These are phyloP conservation scores for Thyatira batis DNA, from an alignment of 2,888 invertebrate genomes.

Conservation along the genomic window DNA sequence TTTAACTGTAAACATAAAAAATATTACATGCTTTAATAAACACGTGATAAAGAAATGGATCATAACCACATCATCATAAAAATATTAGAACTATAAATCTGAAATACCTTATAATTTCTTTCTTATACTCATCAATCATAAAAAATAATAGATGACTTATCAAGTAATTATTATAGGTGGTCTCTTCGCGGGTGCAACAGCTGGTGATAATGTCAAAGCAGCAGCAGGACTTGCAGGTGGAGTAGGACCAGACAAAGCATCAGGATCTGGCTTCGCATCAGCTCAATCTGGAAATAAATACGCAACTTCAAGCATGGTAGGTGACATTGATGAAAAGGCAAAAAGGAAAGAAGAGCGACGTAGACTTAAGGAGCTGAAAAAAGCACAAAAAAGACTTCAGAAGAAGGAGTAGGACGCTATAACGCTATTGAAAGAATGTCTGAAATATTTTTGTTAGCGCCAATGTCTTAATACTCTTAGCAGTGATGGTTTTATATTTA, in stretches of 20 bases:
- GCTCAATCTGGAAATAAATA: constrained; percentile 63
- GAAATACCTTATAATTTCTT: no score
- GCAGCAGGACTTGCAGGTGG: constrained; percentile 78
- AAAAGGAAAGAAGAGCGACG: constrained; percentile 54
- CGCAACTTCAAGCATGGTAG: constrained; percentile 65
- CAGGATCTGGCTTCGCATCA: constrained; percentile 65
- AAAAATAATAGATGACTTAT: no score
- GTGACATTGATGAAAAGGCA: constrained; percentile 46
- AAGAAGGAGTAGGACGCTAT: constrained; percentile 11
- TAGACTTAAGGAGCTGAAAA: constrained; percentile 41
- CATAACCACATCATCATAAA: no score
- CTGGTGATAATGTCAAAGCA: constrained; percentile 79
- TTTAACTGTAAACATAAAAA: no score
- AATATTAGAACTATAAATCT: no score
- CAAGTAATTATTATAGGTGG: constrained; percentile 54
- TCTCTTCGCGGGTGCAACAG: constrained; percentile 83
- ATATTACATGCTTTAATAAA: no score
- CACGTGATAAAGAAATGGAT: no score
- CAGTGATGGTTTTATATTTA: constrained; percentile 11
- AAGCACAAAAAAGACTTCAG: constrained; percentile 19
- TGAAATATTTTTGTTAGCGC: not conserved
- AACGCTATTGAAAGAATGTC: not conserved
- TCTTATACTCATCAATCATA: no score
- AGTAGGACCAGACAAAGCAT: constrained; percentile 56
- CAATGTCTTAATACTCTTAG: constrained; percentile 6